phyloP scores from a whole-genome alignment of 2,888 invertebrate species.

The Nemoura dubitans region DNA sequence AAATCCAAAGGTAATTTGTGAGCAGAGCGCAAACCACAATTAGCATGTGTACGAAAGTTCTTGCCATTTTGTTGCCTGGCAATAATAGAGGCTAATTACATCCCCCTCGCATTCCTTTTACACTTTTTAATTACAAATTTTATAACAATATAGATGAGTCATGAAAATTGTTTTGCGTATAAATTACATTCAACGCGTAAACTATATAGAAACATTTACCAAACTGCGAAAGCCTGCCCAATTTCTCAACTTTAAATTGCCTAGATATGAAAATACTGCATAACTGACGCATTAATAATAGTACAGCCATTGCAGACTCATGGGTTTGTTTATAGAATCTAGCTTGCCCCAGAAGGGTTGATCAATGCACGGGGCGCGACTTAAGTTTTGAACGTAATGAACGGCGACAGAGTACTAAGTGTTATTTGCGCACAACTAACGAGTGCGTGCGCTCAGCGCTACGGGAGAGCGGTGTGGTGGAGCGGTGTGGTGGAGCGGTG shows the following conservation, averaged over 20 bases:
- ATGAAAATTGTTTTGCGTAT: too few species aligned
- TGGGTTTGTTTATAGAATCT: not conserved
- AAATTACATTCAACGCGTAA: too few species aligned
- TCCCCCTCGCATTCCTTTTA: not conserved
- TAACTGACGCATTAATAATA: not conserved
- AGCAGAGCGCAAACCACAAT: not conserved
- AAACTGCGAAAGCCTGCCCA: too few species aligned
- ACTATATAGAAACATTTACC: not conserved
- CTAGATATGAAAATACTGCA: not conserved
- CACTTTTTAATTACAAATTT: not conserved
- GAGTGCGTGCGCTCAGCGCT: not conserved
- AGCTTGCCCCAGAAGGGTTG: not conserved
- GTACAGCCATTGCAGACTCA: not conserved
- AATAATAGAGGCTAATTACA: not conserved
- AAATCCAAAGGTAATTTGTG: not conserved
- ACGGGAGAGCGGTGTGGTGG: too few species aligned
- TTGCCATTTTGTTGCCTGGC: not conserved
- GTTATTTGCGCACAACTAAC: not conserved
- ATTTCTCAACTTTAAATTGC: too few species aligned
- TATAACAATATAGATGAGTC: not conserved
- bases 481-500: too few species aligned
- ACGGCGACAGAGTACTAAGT: not conserved
- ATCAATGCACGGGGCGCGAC: not conserved
- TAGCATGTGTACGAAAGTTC: not conserved
- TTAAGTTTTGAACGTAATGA: not conserved